Evolutionary conservation across 2,888 invertebrate genomes (phyloP).

Genomic region (Ganaspis brasiliensis): DNA sequence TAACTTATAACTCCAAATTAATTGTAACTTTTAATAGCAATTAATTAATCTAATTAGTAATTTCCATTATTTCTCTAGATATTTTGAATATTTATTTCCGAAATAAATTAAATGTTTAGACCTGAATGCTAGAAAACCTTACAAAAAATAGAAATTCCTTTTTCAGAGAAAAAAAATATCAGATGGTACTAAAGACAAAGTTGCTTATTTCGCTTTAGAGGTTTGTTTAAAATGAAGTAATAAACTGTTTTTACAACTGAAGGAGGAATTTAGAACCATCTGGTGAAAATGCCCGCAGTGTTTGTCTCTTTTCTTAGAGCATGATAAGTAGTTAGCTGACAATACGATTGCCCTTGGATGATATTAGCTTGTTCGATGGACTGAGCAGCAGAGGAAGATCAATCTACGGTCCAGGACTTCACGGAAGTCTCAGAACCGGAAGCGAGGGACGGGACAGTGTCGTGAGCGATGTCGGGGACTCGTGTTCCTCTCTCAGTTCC

Average conservation of each 20-base stretch:
- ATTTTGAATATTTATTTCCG: too few species aligned
- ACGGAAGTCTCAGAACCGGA: conserved; percentile 58
- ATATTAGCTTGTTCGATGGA: conserved; percentile 79
- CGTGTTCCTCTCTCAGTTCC: conserved; percentile 76
- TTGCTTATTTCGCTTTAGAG: too few species aligned
- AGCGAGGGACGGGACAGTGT: conserved; percentile 76
- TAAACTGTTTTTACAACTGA: too few species aligned
- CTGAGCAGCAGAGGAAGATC: conserved; percentile 75
- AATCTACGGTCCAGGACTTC: conserved; percentile 62
- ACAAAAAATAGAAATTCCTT: too few species aligned
- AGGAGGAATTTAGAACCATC: not conserved
- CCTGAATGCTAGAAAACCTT: not conserved
- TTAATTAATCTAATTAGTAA: too few species aligned
- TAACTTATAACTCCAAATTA: too few species aligned
- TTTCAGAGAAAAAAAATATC: not conserved
- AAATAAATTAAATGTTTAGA: not conserved
- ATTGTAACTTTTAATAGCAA: too few species aligned
- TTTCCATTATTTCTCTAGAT: too few species aligned
- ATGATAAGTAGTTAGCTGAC: conserved; percentile 62
- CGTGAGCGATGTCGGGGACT: conserved; percentile 77
- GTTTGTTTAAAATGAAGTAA: too few species aligned
- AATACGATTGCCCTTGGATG: conserved; percentile 65
- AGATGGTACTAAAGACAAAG: too few species aligned
- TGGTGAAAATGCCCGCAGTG: conserved; percentile 19
- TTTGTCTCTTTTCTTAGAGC: conserved; percentile 23